phyloP scores from a whole-genome alignment of 2,797 vertebrate species.

The Numenius phaeopus region DNA sequence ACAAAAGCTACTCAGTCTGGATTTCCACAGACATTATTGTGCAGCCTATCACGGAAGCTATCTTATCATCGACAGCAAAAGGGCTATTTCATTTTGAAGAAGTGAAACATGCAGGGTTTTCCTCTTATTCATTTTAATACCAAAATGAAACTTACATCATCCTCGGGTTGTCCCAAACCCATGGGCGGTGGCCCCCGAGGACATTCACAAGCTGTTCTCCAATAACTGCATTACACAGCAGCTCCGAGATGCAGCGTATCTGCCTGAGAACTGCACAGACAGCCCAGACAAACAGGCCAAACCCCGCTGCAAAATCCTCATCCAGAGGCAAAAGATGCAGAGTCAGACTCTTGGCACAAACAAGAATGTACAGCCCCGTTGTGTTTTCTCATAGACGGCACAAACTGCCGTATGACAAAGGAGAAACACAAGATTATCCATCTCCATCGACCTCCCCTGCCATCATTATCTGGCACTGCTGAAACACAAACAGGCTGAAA shows the following conservation, averaged over 20 bases:
- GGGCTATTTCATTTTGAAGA: background rate
- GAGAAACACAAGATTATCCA: background rate
- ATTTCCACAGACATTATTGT: background rate
- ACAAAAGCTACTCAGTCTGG: background rate
- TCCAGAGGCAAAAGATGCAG: background rate
- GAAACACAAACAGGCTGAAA: background rate
- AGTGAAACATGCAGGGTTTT: background rate
- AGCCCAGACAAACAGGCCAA: background rate
- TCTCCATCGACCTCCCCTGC: background rate
- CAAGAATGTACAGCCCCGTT: rapidly evolving
- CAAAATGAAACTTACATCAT: background rate
- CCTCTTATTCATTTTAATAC: background rate
- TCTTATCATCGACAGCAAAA: background rate
- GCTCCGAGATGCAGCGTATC: background rate
- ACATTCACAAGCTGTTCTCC: background rate
- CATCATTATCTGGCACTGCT: background rate
- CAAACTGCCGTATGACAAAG: background rate
- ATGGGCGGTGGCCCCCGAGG: background rate
- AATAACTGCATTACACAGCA: background rate
- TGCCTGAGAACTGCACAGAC: background rate
- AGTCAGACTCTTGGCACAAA: background rate
- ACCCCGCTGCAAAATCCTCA: background rate
- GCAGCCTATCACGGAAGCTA: background rate
- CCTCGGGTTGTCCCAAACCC: background rate
- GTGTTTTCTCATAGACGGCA: background rate